Percentiles rank a stretch among this genome's conserved stretches.
phyloP scores from a whole-genome alignment of 2,888 invertebrate species.

The Leptinotarsa peninsularis region DNA sequence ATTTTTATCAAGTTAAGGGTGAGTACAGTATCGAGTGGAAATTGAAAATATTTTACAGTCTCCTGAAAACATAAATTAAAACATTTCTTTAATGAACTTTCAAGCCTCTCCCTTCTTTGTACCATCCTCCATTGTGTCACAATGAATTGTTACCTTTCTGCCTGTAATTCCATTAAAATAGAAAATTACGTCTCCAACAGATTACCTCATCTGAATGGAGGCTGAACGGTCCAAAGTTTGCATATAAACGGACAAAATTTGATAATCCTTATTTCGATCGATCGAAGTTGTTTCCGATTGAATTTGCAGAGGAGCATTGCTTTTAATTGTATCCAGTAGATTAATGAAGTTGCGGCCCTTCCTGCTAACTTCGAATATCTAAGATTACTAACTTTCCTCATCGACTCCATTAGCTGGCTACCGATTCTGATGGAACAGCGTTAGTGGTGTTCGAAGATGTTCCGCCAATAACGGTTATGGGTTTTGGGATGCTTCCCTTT shows the following conservation, averaged over 20 bases:
- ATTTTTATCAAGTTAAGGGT: too few relatives aligned
- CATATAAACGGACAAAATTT: constrained; percentile 55
- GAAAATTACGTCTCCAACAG: constrained; percentile 2
- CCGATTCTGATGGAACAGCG: constrained; percentile 25
- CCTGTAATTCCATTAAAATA: constrained; percentile 7
- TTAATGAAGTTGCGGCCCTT: constrained; percentile 65
- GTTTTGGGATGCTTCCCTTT: neutral
- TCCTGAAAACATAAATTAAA: neutral
- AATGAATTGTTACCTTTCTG: constrained; percentile 1
- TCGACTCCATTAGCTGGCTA: constrained; percentile 36
- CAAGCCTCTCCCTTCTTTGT: neutral
- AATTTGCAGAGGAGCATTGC: constrained; percentile 60
- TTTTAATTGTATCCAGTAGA: constrained; percentile 64
- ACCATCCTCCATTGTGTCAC: neutral
- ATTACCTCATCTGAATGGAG: constrained; percentile 21
- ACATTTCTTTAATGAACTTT: neutral
- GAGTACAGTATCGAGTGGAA: too few relatives aligned
- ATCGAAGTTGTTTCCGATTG: constrained; percentile 60
- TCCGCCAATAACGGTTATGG: constrained; percentile 11
- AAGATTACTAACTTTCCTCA: constrained; percentile 59
- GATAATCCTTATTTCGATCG: constrained; percentile 59
- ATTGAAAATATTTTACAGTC: too few relatives aligned
- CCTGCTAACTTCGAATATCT: constrained; percentile 60
- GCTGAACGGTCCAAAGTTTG: constrained; percentile 16
- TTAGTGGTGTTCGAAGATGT: constrained; percentile 29